Evolutionary conservation across 2,113 vertebrate genomes (phyloP), one percentile per base, ranked within the genome.

Genomic region (Acinonyx jubatus): DNA sequence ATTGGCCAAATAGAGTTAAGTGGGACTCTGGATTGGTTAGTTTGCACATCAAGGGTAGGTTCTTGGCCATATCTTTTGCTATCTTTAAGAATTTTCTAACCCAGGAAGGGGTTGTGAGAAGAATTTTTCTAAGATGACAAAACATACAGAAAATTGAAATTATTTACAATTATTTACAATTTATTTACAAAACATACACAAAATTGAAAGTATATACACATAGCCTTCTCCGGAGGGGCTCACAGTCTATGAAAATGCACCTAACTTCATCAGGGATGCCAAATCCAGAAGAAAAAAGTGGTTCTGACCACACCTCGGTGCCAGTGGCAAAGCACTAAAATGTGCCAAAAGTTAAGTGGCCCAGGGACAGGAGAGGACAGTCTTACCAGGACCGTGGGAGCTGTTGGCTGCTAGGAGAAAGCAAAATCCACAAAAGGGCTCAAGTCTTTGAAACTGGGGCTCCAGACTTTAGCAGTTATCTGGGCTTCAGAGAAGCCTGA

Each of bases 401-500:
- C 69, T 33, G 18, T 68, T 5, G 8, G 68, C 4, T 80, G 31
- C 45, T 36, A 6, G 13, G 33, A 36, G n/a, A 2, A 15, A 83
- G 29, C 18, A 87, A 95, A 88, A 83, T 29, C 82, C 61, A 85
- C 29, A 61, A 27, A 9, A 80, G 33, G 25, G 29, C 12, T 55
- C 27, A 18, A 90, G 33, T 6, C 41, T 95, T 87, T 78, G 93
- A 89, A 92, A 91, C 79, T 38, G 3, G n/a, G 78, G 3, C 12
- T 25, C n/a, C 9, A 79, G 74, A 69, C 57, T 52, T 87, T 16
- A 71, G 41, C 65, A 57, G 63, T 81, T 88, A 81, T 69, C 66
- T 65, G 81, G 16, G 15, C 55, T 5, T 96, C 36, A 36, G 61
- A 85, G 71, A 86, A 87, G 69, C 41, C 63, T 84, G 65, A 91